phyloP scores from a whole-genome alignment of 1,140 invertebrate genomes.

The Trichogramma pretiosum region DNA sequence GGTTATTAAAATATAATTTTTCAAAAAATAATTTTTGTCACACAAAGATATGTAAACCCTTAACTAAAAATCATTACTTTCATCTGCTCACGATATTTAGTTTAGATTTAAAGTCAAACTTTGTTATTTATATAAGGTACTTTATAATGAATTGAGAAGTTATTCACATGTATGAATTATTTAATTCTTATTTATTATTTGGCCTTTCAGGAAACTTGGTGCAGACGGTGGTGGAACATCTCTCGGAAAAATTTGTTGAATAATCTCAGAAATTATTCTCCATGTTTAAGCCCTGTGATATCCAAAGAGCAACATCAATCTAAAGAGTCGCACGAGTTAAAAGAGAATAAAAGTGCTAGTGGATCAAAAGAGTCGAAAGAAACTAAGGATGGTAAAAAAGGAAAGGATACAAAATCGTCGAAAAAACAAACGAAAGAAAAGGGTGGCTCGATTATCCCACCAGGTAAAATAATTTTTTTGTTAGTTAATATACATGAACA shows the following conservation, averaged over 20 bases:
- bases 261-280: conserved; percentile 27
- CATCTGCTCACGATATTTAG: too few species aligned
- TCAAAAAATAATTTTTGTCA: too few species aligned
- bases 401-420: conserved; percentile 19
- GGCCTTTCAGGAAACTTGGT: conserved; percentile 40
- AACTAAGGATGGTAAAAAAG: conserved; percentile 15
- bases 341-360: conserved; percentile 17
- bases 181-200: conserved; percentile 4
- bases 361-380: conserved; percentile 19
- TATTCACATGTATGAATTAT: too few species aligned
- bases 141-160: too few species aligned
- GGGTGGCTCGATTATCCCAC: neutral
- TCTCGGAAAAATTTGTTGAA: conserved; percentile 34
- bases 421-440: conserved; percentile 18
- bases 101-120: too few species aligned
- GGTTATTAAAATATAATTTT: too few species aligned
- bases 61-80: too few species aligned
- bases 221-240: conserved; percentile 40
- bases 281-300: conserved; percentile 32
- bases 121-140: too few species aligned
- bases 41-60: too few species aligned
- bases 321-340: conserved; percentile 16
- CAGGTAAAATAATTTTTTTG: too few species aligned
- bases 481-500: too few species aligned
- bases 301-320: conserved; percentile 24